Evolutionary conservation across 2,888 invertebrate genomes (phyloP).

Genomic region (Conomelus anceps): DNA sequence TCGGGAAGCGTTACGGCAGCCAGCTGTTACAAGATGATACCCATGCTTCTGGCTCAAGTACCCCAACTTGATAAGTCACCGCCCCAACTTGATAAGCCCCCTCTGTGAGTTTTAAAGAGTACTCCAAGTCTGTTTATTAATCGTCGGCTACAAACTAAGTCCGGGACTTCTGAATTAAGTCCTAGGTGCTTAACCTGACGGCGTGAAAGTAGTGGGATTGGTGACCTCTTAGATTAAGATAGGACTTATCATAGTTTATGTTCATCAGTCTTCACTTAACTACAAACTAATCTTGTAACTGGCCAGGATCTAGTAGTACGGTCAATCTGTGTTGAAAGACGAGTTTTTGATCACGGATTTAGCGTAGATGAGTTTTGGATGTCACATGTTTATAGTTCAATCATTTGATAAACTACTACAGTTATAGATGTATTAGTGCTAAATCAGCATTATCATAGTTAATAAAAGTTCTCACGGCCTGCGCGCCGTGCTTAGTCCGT

Average conservation of each 20-base stretch:
- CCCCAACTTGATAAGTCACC: background rate
- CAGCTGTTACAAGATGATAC: background rate
- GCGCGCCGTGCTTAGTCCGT: no score
- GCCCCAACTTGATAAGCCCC: background rate
- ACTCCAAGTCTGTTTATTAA: background rate
- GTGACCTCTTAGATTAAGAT: background rate
- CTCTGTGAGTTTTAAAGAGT: background rate
- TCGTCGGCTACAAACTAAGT: background rate
- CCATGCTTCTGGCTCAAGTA: background rate
- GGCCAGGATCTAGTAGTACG: background rate
- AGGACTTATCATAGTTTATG: background rate
- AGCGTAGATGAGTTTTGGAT: no score
- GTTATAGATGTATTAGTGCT: no score
- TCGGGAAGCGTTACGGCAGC: no score
- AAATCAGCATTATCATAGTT: no score
- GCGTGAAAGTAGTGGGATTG: no score
- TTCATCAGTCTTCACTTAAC: background rate
- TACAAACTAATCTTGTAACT: background rate
- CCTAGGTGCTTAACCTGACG: background rate
- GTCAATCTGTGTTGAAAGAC: background rate
- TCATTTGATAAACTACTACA: no score
- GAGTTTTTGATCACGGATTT: background rate
- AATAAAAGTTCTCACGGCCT: no score
- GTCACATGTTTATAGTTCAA: no score
- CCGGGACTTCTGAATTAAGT: background rate